A percentile compares a stretch with the other conserved stretches of the same genome.
Conservation (phyloP, 1,140 invertebrate species). For the Neotoxoptera formosana region DNA sequence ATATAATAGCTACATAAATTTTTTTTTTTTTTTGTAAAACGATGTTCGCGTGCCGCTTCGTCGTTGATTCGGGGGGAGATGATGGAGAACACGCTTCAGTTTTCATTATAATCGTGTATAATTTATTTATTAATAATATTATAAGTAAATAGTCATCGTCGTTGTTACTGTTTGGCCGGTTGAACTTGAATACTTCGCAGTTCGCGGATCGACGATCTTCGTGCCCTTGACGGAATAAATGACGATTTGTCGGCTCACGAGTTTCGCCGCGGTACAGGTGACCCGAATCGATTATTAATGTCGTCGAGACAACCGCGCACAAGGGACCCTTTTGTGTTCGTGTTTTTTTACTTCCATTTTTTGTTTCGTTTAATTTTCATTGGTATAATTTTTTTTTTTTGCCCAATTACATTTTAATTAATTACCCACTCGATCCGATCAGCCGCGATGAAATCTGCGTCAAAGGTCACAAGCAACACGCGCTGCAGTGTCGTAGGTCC, state of each 20-base stretch:
- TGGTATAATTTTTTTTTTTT: not conserved
- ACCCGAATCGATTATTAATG: constrained; percentile 20
- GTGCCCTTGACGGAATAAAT: not conserved
- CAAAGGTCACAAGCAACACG: not conserved
- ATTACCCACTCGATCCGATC: not conserved
- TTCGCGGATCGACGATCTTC: not conserved
- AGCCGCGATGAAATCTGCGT: not conserved
- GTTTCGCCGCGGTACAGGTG: not conserved
- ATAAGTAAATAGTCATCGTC: not conserved
- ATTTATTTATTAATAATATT: not conserved
- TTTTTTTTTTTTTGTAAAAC: not conserved
- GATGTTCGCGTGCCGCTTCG: not conserved
- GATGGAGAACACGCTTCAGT: not conserved
- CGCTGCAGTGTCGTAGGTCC: not conserved
- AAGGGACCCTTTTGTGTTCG: not conserved
- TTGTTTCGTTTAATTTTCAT: not conserved
- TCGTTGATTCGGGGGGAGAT: not conserved
- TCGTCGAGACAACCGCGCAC: not conserved
- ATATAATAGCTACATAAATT: not conserved
- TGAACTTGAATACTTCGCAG: constrained; percentile 47
- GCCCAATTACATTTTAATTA: constrained; percentile 15
- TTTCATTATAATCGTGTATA: not conserved
- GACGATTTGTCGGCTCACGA: not conserved
- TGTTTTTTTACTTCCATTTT: not conserved
- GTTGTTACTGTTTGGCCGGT: not conserved